Conservation (phyloP, 2,113 vertebrate genomes). For the Psettodes erumei region DNA sequence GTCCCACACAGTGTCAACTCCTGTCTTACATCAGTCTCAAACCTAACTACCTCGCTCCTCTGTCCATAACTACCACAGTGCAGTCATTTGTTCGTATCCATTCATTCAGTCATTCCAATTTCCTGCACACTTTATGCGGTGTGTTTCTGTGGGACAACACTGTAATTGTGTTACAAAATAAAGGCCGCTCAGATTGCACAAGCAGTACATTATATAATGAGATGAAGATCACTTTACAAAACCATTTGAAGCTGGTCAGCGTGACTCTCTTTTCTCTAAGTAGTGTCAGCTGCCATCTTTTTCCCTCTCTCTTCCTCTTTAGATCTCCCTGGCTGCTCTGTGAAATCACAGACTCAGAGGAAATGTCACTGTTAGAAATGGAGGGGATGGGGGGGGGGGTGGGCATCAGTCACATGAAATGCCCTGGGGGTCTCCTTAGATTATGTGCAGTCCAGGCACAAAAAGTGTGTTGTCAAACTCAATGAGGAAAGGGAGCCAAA, state of each 20-base stretch:
- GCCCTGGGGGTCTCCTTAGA: slow-evolving; percentile 62
- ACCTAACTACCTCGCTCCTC: background rate
- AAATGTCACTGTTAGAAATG: slow-evolving; percentile 82
- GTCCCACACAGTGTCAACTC: slow-evolving; percentile 17
- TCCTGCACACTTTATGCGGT: background rate
- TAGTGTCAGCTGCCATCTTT: slow-evolving; percentile 19
- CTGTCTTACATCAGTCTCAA: slow-evolving; percentile 17
- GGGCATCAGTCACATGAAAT: slow-evolving; percentile 66
- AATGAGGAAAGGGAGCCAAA: slow-evolving; percentile 11
- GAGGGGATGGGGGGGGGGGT: no score
- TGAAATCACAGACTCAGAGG: slow-evolving; percentile 69
- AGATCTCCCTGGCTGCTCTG: slow-evolving; percentile 58
- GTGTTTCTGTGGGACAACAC: background rate
- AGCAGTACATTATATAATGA: slow-evolving; percentile 15
- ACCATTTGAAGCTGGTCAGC: slow-evolving; percentile 31
- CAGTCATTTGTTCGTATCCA: slow-evolving; percentile 13
- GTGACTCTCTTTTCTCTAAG: slow-evolving; percentile 11
- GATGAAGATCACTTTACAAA: slow-evolving; percentile 24
- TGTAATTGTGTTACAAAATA: slow-evolving; percentile 29
- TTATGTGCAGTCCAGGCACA: slow-evolving; percentile 28
- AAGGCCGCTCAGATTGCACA: slow-evolving; percentile 3
- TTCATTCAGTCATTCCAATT: slow-evolving; percentile 2
- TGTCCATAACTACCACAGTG: background rate
- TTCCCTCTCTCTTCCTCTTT: slow-evolving; percentile 33
- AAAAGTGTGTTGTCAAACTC: slow-evolving; percentile 7